Conservation (phyloP, 2,797 vertebrate species). For the Erethizon dorsatum region DNA sequence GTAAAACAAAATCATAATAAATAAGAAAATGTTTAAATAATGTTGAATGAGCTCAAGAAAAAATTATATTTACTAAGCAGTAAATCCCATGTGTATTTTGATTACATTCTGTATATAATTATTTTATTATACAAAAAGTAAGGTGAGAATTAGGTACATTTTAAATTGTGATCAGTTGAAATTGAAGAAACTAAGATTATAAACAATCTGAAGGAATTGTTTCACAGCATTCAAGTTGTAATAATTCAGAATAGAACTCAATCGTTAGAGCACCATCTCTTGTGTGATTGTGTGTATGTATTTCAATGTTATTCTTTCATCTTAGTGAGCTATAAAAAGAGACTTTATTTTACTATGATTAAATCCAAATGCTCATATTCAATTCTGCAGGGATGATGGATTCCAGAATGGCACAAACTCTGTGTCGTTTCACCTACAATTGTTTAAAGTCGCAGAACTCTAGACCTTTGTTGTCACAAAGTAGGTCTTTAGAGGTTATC, state of each 20-base stretch:
- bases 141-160: neutral
- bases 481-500: neutral
- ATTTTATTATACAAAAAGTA: neutral
- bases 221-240: neutral
- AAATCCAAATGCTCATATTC: neutral
- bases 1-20: neutral
- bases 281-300: accelerated
- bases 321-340: neutral
- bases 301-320: neutral
- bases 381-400: neutral
- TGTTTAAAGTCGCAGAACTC: neutral
- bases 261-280: neutral
- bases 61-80: neutral
- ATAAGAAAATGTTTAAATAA: neutral
- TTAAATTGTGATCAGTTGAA: constrained; percentile 2
- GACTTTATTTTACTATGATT: neutral
- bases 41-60: neutral
- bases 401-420: neutral
- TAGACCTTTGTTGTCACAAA: neutral
- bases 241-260: neutral
- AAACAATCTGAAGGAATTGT: neutral
- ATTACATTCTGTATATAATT: constrained; percentile 10
- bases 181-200: neutral
- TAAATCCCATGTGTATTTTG: neutral
- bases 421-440: neutral